Base-by-base conservation (phyloP, 2,797 vertebrate genomes). In the Pelobates cultripes region DNA sequence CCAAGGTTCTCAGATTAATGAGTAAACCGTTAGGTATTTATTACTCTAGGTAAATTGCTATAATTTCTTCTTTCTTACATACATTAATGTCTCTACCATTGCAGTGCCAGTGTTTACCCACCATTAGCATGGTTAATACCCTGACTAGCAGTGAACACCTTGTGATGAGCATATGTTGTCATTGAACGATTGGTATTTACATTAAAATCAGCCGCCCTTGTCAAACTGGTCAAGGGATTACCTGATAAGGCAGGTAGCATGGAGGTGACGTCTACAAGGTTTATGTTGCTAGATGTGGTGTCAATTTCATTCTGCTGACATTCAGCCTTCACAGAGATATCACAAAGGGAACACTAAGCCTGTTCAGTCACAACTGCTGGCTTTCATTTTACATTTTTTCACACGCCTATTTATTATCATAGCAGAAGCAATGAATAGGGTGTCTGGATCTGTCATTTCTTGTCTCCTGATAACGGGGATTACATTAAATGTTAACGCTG, bases 201-300 rank as follows among this genome's bases (percentile, higher is more conserved):
- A 75, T 70, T 79, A 55, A 71, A 79, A 42, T 74, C 15, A 61
- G 13, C 72, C 28, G 13, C 55, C 55, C 76, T 75, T 3, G 53
- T 63, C 68, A 40, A 67, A 73, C 67, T 73, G 86, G 90, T 90
- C 90, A 92, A 95, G 92, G 89, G 42, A 63, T 83, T 73, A 80
- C 84, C 94, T 91, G 91, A 93, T 93, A 94, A 93, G 80, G 86
- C 83, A 87, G 89, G 90, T 85, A 87, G 88, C 92, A 92, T 91
- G 89, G 92, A 92, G 88, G 91, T 93, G 93, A 91, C 92, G 89
- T 91, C 89, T 67, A 85, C 55, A 89, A 88, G 85, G 92, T 93
- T 93, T 92, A 55, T 86, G 91, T 95, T 94, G 92, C 94, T 85
- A 85, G 12, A 89, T 88, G 84, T 41, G 85, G 90, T 91, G 93